Evolutionary conservation across 2,888 invertebrate species (phyloP).

Genomic region (Caenorhabditis zanzibari): DNA sequence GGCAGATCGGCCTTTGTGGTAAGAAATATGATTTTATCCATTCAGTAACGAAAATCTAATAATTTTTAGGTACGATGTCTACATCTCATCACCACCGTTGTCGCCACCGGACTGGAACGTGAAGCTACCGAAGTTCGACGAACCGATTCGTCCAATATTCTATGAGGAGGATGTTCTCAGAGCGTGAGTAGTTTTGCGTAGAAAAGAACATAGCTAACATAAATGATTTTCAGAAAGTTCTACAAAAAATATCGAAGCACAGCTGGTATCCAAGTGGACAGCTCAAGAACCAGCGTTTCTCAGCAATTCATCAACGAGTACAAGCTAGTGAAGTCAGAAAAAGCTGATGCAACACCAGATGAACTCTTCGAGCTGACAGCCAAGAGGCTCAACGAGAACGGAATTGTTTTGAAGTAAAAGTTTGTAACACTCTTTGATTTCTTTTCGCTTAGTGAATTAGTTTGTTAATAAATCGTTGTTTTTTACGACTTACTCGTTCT

Average conservation of each 20-base stretch:
- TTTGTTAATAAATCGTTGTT: conserved; percentile 36
- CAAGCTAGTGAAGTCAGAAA: conserved; percentile 61
- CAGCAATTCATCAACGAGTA: conserved; percentile 83
- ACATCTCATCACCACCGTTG: conserved; percentile 93
- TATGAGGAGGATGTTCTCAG: conserved; percentile 91
- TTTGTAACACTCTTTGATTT: background rate
- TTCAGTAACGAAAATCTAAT: no score
- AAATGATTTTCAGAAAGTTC: conserved; percentile 85
- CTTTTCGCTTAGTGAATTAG: conserved; percentile 22
- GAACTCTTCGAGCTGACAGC: conserved; percentile 67
- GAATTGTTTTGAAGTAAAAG: conserved; percentile 62
- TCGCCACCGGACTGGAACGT: conserved; percentile 89
- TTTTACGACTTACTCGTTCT: conserved; percentile 87
- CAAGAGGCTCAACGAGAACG: conserved; percentile 67
- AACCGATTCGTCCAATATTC: conserved; percentile 88
- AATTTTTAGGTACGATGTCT: conserved; percentile 88
- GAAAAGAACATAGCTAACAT: conserved; percentile 31
- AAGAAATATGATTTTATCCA: conserved; percentile 6
- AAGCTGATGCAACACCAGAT: conserved; percentile 33
- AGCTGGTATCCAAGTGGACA: conserved; percentile 82
- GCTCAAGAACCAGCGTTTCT: conserved; percentile 77
- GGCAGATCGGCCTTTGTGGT: conserved; percentile 93
- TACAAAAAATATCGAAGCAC: conserved; percentile 84
- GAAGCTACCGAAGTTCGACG: conserved; percentile 82
- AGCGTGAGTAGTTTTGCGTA: conserved; percentile 87